Conservation (phyloP, 2,888 invertebrate genomes). For the Tethea ocularis region DNA sequence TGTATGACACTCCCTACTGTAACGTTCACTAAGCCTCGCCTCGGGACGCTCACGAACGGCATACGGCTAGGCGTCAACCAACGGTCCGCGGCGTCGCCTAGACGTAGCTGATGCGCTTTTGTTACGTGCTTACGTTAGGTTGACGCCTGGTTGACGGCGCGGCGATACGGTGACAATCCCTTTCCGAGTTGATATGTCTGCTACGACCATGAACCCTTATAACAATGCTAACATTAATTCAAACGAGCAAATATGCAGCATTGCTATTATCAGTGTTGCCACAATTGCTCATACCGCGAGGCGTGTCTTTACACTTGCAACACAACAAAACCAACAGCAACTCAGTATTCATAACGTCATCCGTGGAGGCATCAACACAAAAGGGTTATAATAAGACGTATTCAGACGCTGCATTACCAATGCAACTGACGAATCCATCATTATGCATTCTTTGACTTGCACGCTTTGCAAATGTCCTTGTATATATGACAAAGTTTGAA, state of each 20-base stretch:
- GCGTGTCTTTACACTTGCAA: slow-evolving; percentile 18
- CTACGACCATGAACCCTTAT: too few relatives aligned
- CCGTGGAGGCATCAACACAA: slow-evolving; percentile 38
- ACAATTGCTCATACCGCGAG: neutral
- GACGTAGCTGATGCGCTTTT: too few relatives aligned
- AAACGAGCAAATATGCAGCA: neutral
- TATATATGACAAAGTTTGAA: slow-evolving; percentile 23
- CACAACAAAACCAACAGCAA: slow-evolving; percentile 30
- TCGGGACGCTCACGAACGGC: too few relatives aligned
- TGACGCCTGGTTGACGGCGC: too few relatives aligned
- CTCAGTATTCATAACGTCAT: slow-evolving; percentile 54
- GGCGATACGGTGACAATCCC: too few relatives aligned
- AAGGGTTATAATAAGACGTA: slow-evolving; percentile 50
- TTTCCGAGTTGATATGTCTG: too few relatives aligned
- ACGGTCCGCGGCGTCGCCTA: too few relatives aligned
- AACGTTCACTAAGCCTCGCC: too few relatives aligned
- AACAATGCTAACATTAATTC: too few relatives aligned
- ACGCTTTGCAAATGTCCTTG: slow-evolving; percentile 61
- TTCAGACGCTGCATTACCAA: slow-evolving; percentile 48
- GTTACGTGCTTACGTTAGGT: too few relatives aligned
- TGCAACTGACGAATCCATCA: slow-evolving; percentile 62
- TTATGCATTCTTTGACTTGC: slow-evolving; percentile 56
- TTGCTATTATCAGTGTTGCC: slow-evolving; percentile 3
- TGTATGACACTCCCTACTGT: too few relatives aligned
- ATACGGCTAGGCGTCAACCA: too few relatives aligned